These are phyloP conservation scores for Gambusia affinis DNA, from an alignment of 2,113 vertebrate genomes.

Conservation along the genomic window DNA sequence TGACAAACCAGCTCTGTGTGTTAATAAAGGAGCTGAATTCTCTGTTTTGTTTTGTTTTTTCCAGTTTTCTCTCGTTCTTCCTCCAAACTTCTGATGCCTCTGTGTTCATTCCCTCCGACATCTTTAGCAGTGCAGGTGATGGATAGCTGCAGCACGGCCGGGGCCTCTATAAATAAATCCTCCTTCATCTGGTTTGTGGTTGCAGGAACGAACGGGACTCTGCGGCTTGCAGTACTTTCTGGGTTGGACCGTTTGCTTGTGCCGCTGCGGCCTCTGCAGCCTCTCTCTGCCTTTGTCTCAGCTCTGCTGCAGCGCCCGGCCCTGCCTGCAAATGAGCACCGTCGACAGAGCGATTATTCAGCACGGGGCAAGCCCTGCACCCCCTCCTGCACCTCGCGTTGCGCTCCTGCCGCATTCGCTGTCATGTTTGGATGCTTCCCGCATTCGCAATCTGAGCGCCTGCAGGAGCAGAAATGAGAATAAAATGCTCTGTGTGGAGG, in stretches of 20 bases:
- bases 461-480: not conserved
- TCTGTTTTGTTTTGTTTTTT: not conserved
- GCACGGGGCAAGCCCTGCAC: constrained; percentile 45
- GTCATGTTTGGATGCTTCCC: constrained; percentile 27
- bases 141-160: not conserved
- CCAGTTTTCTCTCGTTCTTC: not conserved
- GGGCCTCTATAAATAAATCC: constrained; percentile 33
- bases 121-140: constrained; percentile 9
- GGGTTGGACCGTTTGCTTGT: not conserved
- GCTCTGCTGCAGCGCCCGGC: constrained; percentile 58
- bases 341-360: constrained; percentile 70
- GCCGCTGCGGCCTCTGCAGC: constrained; percentile 37
- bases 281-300: constrained; percentile 57
- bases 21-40: not conserved
- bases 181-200: constrained; percentile 51
- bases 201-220: constrained; percentile 33
- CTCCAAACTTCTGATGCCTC: constrained; percentile 9
- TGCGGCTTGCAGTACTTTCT: constrained; percentile 27
- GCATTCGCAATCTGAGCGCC: constrained; percentile 18
- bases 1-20: not conserved
- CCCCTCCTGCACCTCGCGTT: constrained; percentile 10
- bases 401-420: constrained; percentile 1
- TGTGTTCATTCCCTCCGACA: constrained; percentile 35
- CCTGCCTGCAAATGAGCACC: constrained; percentile 75
- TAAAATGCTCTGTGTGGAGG: constrained; percentile 19